Percentiles rank a stretch among this genome's conserved stretches.
Conservation (phyloP, 2,113 vertebrate genomes). For the Nerophis lumbriciformis region DNA sequence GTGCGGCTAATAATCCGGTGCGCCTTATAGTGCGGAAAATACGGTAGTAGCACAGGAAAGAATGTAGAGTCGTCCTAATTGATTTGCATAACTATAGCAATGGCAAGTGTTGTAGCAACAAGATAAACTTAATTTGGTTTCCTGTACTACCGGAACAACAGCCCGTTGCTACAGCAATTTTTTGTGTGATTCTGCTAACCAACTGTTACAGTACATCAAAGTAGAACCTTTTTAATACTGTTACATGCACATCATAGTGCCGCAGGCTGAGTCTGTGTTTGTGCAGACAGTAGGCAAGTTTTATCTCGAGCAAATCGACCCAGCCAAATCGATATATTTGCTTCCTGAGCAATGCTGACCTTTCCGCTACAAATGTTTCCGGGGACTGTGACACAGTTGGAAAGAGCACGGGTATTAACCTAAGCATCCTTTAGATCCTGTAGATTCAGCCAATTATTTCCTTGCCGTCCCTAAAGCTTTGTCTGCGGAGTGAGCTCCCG, state of each 20-base stretch:
- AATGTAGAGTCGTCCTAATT: no score
- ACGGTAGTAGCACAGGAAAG: no score
- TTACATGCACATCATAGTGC: conserved; percentile 24
- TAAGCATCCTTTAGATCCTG: conserved; percentile 24
- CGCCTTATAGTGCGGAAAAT: no score
- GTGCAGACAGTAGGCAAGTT: conserved; percentile 5
- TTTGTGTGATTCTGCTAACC: no score
- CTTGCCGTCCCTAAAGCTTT: conserved; percentile 28
- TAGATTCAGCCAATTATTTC: conserved; percentile 52
- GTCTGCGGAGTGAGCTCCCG: conserved; percentile 18
- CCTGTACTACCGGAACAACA: no score
- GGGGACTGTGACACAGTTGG: conserved; percentile 42
- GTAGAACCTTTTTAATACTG: background rate
- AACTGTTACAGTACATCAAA: background rate
- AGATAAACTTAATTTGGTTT: no score
- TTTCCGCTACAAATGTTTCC: conserved; percentile 53
- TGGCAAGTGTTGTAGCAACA: no score
- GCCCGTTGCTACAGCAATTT: no score
- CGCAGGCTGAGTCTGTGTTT: conserved; percentile 5
- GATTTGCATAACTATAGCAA: no score
- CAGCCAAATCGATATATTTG: conserved; percentile 43
- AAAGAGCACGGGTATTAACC: conserved; percentile 62
- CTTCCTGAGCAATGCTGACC: conserved; percentile 56
- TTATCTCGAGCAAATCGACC: conserved; percentile 38
- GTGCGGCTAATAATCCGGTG: no score